Conservation (phyloP, 2,113 vertebrate species). For the Hyaena hyaena region DNA sequence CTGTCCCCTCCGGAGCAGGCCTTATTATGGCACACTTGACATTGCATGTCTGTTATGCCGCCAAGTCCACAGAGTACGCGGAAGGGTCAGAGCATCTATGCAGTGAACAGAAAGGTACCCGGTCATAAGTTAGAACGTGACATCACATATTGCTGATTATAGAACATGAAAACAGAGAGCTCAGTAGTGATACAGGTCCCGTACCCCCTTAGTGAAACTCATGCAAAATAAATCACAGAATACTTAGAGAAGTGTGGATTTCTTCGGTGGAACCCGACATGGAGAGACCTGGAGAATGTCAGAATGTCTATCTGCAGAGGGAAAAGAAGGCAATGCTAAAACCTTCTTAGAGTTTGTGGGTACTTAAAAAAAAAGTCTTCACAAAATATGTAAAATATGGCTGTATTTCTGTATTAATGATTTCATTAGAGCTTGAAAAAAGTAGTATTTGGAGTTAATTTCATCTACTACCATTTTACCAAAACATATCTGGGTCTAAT, state of each 20-base stretch:
- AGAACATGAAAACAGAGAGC: not conserved
- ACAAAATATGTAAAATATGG: not conserved
- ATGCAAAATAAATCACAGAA: not conserved
- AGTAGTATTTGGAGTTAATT: slow-evolving; percentile 5
- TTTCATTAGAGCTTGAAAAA: slow-evolving; percentile 29
- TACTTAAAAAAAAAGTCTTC: not conserved
- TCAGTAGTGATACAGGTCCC: not conserved
- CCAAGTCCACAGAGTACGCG: not conserved
- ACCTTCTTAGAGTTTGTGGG: not conserved
- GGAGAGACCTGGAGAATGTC: not conserved
- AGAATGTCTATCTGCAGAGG: not conserved
- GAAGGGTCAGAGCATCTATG: not conserved
- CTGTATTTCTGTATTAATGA: not conserved
- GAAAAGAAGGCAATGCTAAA: not conserved
- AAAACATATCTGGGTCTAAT: not conserved
- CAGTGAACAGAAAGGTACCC: not conserved
- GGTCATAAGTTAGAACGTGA: not conserved
- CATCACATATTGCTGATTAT: not conserved
- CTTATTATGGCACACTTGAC: not conserved
- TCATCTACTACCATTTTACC: not conserved
- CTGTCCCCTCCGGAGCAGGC: too few species aligned
- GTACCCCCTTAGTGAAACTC: not conserved
- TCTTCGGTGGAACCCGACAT: not conserved
- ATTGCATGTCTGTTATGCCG: too few species aligned
- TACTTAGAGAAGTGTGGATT: not conserved